phyloP scores from a whole-genome alignment of 2,113 vertebrate genomes.

The Neotoma lepida region DNA sequence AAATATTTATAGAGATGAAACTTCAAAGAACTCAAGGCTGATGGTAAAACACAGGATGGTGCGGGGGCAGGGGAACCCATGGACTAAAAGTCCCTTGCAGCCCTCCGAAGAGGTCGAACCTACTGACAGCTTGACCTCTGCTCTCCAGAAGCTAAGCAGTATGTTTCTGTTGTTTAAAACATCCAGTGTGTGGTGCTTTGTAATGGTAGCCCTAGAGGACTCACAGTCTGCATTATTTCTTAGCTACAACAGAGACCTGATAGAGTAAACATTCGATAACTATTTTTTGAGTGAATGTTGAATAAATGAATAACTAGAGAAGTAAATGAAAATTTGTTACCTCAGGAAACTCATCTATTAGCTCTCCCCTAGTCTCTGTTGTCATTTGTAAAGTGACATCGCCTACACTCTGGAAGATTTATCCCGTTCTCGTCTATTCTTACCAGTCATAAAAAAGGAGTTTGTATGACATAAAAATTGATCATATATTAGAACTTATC shows the following conservation, averaged over 20 bases:
- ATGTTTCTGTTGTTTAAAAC: constrained; percentile 12
- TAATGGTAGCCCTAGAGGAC: not conserved
- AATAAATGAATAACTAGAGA: constrained; percentile 56
- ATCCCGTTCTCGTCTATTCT: constrained; percentile 56
- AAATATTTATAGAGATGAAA: not conserved
- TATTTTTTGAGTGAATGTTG: constrained; percentile 46
- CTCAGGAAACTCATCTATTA: constrained; percentile 57
- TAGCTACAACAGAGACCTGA: constrained; percentile 31
- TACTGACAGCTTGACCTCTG: not conserved
- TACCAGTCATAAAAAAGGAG: constrained; percentile 59
- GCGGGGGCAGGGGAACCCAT: not conserved
- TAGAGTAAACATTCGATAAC: constrained; percentile 25
- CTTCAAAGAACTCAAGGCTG: not conserved
- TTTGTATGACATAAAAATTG: constrained; percentile 63
- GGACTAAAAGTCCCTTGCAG: not conserved
- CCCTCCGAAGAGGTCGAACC: not conserved
- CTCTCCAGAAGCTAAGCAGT: not conserved
- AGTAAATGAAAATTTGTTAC: constrained; percentile 41
- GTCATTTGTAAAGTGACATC: constrained; percentile 66
- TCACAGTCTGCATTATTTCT: constrained; percentile 1
- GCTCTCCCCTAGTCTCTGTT: constrained; percentile 35
- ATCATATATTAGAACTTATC: constrained; percentile 64
- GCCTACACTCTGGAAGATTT: constrained; percentile 53
- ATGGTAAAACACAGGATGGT: not conserved
- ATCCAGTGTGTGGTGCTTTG: not conserved